Conservation (phyloP, 2,888 invertebrate species). For the Melanotus villosus region DNA sequence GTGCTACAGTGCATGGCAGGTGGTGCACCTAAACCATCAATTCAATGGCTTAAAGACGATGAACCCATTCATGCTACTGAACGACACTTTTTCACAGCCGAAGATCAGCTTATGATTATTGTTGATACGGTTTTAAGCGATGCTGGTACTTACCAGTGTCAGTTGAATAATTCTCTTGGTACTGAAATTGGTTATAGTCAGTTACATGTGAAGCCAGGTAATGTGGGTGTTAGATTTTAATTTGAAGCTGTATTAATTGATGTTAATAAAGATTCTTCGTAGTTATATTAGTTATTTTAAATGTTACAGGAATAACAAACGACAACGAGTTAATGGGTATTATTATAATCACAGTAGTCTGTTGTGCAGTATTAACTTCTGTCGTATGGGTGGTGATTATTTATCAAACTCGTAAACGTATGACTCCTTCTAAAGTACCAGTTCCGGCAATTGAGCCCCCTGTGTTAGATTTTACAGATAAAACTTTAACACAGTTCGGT, state of each 20-base stretch:
- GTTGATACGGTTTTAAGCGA: slow-evolving; percentile 84
- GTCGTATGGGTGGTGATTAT: slow-evolving; percentile 93
- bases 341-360: slow-evolving; percentile 90
- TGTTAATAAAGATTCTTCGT: no score
- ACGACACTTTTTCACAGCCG: slow-evolving; percentile 88
- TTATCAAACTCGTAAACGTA: slow-evolving; percentile 84
- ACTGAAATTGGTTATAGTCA: slow-evolving; percentile 80
- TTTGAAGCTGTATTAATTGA: neutral
- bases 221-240: no score
- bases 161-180: slow-evolving; percentile 89
- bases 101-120: slow-evolving; percentile 90
- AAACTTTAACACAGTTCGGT: slow-evolving; percentile 64
- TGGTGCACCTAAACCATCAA: slow-evolving; percentile 86
- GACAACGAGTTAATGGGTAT: slow-evolving; percentile 88
- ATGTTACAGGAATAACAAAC: slow-evolving; percentile 61
- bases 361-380: slow-evolving; percentile 93
- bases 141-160: slow-evolving; percentile 91
- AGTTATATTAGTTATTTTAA: no score
- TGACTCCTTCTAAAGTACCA: slow-evolving; percentile 69
- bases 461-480: slow-evolving; percentile 58
- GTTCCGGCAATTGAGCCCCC: slow-evolving; percentile 65
- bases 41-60: slow-evolving; percentile 91
- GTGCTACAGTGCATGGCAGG: slow-evolving; percentile 91
- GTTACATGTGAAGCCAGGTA: slow-evolving; percentile 79
- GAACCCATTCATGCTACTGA: slow-evolving; percentile 80